phyloP scores from a whole-genome alignment of 2,888 invertebrate genomes.

The Aphidius colemani region DNA sequence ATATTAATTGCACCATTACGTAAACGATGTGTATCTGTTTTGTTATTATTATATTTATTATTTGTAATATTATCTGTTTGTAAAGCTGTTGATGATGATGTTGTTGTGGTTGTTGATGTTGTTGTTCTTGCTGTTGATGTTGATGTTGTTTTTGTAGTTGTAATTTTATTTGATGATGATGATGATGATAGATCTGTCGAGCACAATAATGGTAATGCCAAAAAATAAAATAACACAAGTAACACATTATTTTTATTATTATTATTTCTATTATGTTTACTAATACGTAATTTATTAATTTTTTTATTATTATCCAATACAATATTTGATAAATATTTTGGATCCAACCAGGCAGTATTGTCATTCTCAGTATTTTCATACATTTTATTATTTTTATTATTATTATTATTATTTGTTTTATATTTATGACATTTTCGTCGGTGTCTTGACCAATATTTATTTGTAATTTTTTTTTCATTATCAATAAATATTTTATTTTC shows the following conservation, averaged over 20 bases:
- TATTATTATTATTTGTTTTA: slow-evolving; percentile 16
- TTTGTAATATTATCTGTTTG: slow-evolving; percentile 36
- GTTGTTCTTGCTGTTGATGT: background rate
- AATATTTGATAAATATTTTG: slow-evolving; percentile 2
- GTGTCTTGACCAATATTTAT: background rate
- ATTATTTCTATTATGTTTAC: slow-evolving; percentile 10
- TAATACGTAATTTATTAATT: slow-evolving; percentile 8
- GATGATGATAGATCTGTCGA: slow-evolving; percentile 37
- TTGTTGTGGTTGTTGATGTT: slow-evolving; percentile 2
- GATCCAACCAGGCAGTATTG: slow-evolving; percentile 30
- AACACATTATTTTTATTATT: slow-evolving; percentile 35
- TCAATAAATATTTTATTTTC: background rate
- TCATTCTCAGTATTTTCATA: slow-evolving; percentile 24
- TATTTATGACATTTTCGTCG: background rate
- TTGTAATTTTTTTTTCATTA: too few relatives aligned
- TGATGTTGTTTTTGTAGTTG: background rate
- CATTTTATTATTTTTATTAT: slow-evolving; percentile 24
- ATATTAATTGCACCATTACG: slow-evolving; percentile 21
- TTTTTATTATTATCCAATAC: background rate
- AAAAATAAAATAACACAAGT: slow-evolving; percentile 49
- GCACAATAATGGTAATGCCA: slow-evolving; percentile 50
- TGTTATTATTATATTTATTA: slow-evolving; percentile 29
- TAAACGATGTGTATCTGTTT: slow-evolving; percentile 12
- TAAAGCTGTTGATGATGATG: slow-evolving; percentile 38
- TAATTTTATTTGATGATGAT: background rate